These are phyloP conservation scores for Eubucco bourcierii DNA, from an alignment of 2,113 vertebrate genomes.

Conservation along the genomic window DNA sequence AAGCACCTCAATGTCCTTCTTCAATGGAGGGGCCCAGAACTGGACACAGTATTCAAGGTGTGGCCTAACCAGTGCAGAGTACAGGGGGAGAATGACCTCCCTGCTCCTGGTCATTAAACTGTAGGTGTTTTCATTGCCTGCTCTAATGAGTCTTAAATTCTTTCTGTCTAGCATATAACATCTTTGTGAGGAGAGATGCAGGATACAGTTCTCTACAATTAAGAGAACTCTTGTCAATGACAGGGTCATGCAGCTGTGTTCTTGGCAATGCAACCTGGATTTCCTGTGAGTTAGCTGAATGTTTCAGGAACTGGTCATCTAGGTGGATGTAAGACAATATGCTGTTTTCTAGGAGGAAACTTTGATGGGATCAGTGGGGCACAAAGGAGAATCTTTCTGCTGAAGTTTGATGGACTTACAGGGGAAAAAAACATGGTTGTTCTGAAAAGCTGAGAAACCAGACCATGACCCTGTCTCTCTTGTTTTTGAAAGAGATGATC, in stretches of 20 bases:
- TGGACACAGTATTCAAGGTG: too few relatives aligned
- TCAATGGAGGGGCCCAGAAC: too few relatives aligned
- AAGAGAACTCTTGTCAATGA: neutral
- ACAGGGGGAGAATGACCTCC: too few relatives aligned
- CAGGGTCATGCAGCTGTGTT: neutral
- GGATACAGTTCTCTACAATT: neutral
- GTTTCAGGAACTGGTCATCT: neutral
- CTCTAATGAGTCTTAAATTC: neutral
- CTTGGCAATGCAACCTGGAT: neutral
- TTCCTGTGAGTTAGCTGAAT: neutral
- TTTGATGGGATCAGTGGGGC: neutral
- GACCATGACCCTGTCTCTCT: neutral
- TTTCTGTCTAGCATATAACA: neutral
- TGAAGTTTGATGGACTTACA: neutral
- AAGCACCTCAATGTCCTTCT: too few relatives aligned
- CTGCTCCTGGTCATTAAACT: neutral
- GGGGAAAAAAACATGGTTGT: neutral
- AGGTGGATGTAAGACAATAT: neutral
- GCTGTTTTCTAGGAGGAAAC: neutral
- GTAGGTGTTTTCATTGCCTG: neutral
- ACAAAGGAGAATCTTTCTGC: neutral
- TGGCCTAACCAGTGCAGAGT: too few relatives aligned
- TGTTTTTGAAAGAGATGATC: neutral
- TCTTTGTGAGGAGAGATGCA: neutral
- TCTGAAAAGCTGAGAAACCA: neutral